Base-by-base conservation (phyloP, 92 coral and sea anemone genomes). In the Phenganax stokvisi region DNA sequence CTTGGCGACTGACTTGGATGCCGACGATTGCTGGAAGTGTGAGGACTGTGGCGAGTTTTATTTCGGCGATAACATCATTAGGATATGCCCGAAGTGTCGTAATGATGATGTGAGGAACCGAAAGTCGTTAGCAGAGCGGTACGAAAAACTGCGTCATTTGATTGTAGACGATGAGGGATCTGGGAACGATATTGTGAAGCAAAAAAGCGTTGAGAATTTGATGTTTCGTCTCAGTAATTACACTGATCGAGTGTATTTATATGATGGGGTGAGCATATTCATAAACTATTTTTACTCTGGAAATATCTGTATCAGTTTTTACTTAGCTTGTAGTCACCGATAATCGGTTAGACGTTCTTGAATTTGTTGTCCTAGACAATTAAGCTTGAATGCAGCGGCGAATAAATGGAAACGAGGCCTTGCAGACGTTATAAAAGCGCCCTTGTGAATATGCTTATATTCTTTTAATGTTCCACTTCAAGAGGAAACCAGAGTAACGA, bases 221-320 rank as follows among this genome's bases (percentile, higher is more conserved):
- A 88, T 81, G 84, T 91, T 96, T 82, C 86, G 92, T 27, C 61
- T 91, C 83, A 96, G 99, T 69, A 71, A 76, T 8, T 90, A 90
- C 86, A 96, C 99, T 0, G 99, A 96, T 70, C 94, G 99, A 3
- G 97, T 92, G 7, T 96, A 87, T 76, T 80, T 96, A 31, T 96
- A 96, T 72, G 84, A 86, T 28, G 90, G 86, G 97, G 99, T 84
- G 74, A 70, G 88, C 67, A 13, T 51, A 20, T 6, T 44, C 52
- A 51, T 53, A 28, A 10, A 47, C 62, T 6, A 51, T 53, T 5
- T 54, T 20, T 54, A 61, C 25, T 5, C 67, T 6, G n/a, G 67
- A 61, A 15, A 51, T 68, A 68, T 37, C 47, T 37, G 3, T 2
- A 37, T 37, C 47, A 37, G 47, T 37, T 37, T 37, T 37, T 37